Conservation (phyloP, 2,888 invertebrate species). For the Empis stercorea region DNA sequence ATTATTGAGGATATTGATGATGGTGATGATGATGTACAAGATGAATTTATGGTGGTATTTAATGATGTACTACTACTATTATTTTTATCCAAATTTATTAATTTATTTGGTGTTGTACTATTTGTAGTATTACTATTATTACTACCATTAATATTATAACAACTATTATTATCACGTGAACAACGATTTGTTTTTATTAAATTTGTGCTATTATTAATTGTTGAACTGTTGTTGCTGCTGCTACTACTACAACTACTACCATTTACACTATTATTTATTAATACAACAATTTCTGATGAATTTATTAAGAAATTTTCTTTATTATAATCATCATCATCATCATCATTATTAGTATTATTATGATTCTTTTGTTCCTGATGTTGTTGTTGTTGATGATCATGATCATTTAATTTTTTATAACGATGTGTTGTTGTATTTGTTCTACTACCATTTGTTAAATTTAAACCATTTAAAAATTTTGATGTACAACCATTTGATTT, state of each 20-base stretch:
- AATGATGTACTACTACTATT: not conserved
- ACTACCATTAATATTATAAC: slow-evolving; percentile 23
- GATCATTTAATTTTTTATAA: slow-evolving; percentile 10
- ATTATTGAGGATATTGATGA: not conserved
- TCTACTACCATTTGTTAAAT: slow-evolving; percentile 5
- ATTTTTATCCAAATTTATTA: slow-evolving; percentile 16
- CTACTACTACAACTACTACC: slow-evolving; percentile 15
- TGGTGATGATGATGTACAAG: not conserved
- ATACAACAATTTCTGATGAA: slow-evolving; percentile 8
- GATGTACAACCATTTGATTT: not conserved
- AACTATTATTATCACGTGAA: slow-evolving; percentile 17
- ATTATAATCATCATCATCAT: slow-evolving; percentile 12
- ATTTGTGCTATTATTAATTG: slow-evolving; percentile 27
- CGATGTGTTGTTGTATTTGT: slow-evolving; percentile 2
- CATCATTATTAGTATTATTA: slow-evolving; percentile 16
- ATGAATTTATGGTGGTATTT: not conserved
- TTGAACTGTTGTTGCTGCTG: no score
- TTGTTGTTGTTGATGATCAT: slow-evolving; percentile 9
- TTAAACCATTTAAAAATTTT: slow-evolving; percentile 5
- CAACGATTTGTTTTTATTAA: slow-evolving; percentile 32
- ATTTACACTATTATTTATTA: slow-evolving; percentile 10
- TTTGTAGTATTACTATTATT: slow-evolving; percentile 3
- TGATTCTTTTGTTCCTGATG: slow-evolving; percentile 12
- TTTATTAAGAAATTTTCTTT: slow-evolving; percentile 17
- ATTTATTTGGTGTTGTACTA: slow-evolving; percentile 16